Evolutionary conservation across 2,888 invertebrate species (phyloP).

Genomic region (Monochamus alternatus): DNA sequence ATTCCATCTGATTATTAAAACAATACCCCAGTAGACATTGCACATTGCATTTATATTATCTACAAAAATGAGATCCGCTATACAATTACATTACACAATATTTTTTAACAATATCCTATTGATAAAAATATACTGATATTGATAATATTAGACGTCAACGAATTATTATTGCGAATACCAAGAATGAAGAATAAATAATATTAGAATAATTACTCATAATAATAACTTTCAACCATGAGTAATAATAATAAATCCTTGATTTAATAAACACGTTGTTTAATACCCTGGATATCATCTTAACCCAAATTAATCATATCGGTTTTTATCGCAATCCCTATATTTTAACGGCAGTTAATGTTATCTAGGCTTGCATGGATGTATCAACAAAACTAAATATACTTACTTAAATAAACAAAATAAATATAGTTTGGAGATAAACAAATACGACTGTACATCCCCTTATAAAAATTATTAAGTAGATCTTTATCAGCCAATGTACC

Average conservation of each 20-base stretch:
- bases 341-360: not conserved
- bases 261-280: too few relatives aligned
- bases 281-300: not conserved
- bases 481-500: too few relatives aligned
- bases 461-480: too few relatives aligned
- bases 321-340: not conserved
- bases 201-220: not conserved
- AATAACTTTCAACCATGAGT: not conserved
- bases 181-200: not conserved
- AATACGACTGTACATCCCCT: too few relatives aligned
- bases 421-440: not conserved
- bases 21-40: too few relatives aligned
- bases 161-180: not conserved
- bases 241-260: not conserved
- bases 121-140: not conserved
- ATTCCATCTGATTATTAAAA: too few relatives aligned
- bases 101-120: not conserved
- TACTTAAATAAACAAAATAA: not conserved
- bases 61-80: too few relatives aligned
- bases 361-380: not conserved
- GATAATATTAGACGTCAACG: not conserved
- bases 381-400: too few relatives aligned
- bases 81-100: too few relatives aligned
- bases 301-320: constrained; percentile 2
- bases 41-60: too few relatives aligned